A percentile compares a stretch with the other conserved stretches of the same genome.
Conservation (phyloP, 1,140 invertebrate species). For the Polypedilum pembai region DNA sequence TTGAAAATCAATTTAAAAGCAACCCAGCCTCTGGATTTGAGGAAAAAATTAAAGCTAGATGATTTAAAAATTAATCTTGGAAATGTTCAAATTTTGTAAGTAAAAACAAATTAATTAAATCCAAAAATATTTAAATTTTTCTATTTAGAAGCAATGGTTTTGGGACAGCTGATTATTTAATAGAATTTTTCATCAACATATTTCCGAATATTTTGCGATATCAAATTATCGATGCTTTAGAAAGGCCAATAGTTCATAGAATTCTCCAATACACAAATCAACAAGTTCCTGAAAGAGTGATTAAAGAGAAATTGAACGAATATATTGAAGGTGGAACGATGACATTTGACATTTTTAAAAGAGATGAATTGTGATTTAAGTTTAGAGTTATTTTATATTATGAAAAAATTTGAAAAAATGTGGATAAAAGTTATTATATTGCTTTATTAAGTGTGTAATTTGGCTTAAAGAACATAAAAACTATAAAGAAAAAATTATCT, state of each 20-base stretch:
- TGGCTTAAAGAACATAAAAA: no score
- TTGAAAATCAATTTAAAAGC: constrained; percentile 56
- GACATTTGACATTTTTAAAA: not conserved
- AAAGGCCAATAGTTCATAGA: constrained; percentile 60
- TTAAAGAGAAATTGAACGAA: constrained; percentile 48
- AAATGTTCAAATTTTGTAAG: constrained; percentile 60
- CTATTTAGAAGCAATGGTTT: constrained; percentile 56
- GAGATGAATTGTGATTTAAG: not conserved
- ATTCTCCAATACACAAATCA: constrained; percentile 58
- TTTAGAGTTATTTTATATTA: no score
- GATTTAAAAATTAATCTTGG: constrained; percentile 72
- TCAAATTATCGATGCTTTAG: constrained; percentile 74
- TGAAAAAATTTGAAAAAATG: no score
- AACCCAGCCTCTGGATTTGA: constrained; percentile 65
- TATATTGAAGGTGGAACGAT: not conserved
- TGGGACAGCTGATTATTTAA: constrained; percentile 69
- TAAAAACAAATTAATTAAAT: not conserved
- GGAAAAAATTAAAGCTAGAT: constrained; percentile 61
- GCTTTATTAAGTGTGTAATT: no score
- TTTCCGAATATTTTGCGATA: constrained; percentile 73
- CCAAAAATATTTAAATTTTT: no score
- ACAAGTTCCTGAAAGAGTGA: constrained; percentile 62
- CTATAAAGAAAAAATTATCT: no score
- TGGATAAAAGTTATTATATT: no score
- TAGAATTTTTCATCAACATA: constrained; percentile 69